These are phyloP conservation scores for Petrocephalus sullivani DNA, from an alignment of 2,797 vertebrate species.

Conservation along the genomic window DNA sequence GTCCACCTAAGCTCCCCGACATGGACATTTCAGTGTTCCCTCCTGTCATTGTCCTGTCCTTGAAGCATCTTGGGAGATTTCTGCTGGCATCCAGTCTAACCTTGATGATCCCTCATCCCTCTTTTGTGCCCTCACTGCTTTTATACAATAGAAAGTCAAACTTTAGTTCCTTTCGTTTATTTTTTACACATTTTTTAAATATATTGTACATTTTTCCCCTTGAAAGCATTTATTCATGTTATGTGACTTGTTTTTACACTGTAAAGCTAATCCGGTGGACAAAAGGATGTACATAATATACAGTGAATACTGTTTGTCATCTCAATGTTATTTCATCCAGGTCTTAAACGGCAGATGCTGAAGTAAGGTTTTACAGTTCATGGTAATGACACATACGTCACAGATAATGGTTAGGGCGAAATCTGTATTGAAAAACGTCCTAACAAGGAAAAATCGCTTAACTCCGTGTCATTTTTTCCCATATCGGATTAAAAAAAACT, in stretches of 20 bases:
- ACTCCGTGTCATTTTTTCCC: background rate
- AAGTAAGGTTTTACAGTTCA: background rate
- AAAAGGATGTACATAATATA: background rate
- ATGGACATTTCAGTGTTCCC: constrained; percentile 15
- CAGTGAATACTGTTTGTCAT: background rate
- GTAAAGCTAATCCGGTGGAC: background rate
- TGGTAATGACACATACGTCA: background rate
- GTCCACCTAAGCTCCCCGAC: constrained; percentile 49
- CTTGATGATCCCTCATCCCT: constrained; percentile 24
- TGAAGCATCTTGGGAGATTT: constrained; percentile 38
- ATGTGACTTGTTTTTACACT: background rate
- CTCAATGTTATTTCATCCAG: background rate
- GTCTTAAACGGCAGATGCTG: background rate
- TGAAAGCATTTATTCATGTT: background rate
- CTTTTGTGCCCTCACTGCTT: background rate
- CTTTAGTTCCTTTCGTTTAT: background rate
- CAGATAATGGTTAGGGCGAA: background rate
- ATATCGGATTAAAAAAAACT: background rate
- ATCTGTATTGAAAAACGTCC: background rate
- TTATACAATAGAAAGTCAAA: too few relatives aligned
- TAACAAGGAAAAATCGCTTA: background rate
- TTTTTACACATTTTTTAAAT: background rate
- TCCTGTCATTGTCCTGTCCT: constrained; percentile 24
- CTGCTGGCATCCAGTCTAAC: constrained; percentile 55
- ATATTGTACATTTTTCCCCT: background rate